Evolutionary conservation across 1,140 invertebrate species (phyloP), one percentile per base, ranked within the genome.

Genomic region (Carcinoscorpius rotundicauda): DNA sequence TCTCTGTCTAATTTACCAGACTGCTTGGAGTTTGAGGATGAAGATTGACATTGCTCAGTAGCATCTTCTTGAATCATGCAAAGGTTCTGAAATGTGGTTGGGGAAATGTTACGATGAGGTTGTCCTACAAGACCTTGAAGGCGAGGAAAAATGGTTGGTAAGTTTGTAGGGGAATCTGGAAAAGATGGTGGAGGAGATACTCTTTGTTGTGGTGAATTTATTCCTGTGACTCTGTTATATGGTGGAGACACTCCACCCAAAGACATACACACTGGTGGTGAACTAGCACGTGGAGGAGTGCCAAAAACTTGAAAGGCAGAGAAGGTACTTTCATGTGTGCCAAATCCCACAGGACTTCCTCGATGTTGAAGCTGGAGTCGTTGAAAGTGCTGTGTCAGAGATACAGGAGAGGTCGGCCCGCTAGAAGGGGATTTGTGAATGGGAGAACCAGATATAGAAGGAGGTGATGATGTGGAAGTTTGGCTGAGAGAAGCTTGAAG

Each of bases 11-110:
- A 29, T 29, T 29, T 29, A 6, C 58, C 58, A 5, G 66, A 61
- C 3, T 64, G 49, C 6, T 64, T 63, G 3, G 64, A 48, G 53
- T 63, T 64, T 4, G 62, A 29, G 49, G 61, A 61, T 53, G 58
- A 58, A 10, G 60, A 59, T 49, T 53, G 51, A 52, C 55, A 81
- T 82, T 69, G 70, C 76, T 91, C 88, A 49, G 72, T 64, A 4
- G 69, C 68, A 68, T 80, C 78, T 73, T 93, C 90, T 73, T 89
- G 87, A 58, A 93, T 93, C 83, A 91, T 91, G 71, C 89, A 88
- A 58, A 94, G 77, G 69, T 87, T 79, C 61, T 84, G 62, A 85
- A 82, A 76, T 71, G 79, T 74, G 50, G 78, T 75, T 49, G 76
- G 70, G 55, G 61, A 62, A 60, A 62, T 69, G 49, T 56, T 65